Conservation (phyloP, 2,113 vertebrate genomes). For the Rhineura floridana region DNA sequence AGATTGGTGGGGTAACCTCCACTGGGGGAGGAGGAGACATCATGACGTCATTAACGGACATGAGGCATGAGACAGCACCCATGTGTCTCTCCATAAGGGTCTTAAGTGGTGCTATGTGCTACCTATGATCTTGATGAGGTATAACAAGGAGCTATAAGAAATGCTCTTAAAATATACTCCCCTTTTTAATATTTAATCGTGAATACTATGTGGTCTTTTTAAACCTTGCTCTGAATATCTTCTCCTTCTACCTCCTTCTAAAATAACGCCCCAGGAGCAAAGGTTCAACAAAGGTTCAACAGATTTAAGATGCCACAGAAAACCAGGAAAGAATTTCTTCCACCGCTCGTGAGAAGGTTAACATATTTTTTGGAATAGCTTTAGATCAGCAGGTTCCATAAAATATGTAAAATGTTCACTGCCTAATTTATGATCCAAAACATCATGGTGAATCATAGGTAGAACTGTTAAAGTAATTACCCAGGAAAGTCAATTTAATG, state of each 20-base stretch:
- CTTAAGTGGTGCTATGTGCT: not conserved
- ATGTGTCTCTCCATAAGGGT: not conserved
- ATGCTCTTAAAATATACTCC: not conserved
- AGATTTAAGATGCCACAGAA: not conserved
- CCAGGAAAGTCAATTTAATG: conserved; percentile 78
- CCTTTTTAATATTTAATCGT: not conserved
- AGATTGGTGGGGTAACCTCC: too few relatives aligned
- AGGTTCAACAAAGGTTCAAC: not conserved
- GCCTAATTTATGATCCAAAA: conserved; percentile 73
- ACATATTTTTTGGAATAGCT: conserved; percentile 45
- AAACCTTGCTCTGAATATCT: not conserved
- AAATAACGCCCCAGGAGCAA: not conserved
- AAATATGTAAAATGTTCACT: conserved; percentile 73
- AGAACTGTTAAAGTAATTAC: conserved; percentile 82
- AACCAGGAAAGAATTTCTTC: not conserved
- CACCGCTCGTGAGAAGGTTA: conserved; percentile 6
- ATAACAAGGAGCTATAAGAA: not conserved
- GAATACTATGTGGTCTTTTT: not conserved
- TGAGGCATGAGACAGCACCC: not conserved
- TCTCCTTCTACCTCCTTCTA: not conserved
- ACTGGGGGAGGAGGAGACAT: too few relatives aligned
- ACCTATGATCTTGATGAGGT: not conserved
- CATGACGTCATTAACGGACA: too few relatives aligned
- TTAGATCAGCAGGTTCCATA: conserved; percentile 42
- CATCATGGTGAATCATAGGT: conserved; percentile 74